phyloP scores from a whole-genome alignment of 2,113 vertebrate genomes.

The Takifugu bimaculatus region DNA sequence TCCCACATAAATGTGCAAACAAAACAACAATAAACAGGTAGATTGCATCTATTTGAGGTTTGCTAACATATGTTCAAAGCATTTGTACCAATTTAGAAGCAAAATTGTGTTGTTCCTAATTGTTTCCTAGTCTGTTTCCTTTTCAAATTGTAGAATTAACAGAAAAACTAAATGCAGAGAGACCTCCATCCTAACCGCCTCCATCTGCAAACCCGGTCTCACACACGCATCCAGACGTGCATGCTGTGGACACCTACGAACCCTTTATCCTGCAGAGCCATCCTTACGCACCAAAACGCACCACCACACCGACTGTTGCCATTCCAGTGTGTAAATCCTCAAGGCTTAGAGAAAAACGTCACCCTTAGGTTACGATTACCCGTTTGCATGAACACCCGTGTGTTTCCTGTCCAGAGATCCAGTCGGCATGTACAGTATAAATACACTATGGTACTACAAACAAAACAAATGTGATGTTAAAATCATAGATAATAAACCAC shows the following conservation, averaged over 20 bases:
- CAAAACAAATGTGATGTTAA: no score
- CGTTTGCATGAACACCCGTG: slow-evolving; percentile 40
- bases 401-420: slow-evolving; percentile 13
- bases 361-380: slow-evolving; percentile 11
- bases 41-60: no score
- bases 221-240: slow-evolving; percentile 4
- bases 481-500: no score
- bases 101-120: background rate
- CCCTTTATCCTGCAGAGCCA: background rate
- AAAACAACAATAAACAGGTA: no score
- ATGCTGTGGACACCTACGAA: slow-evolving; percentile 11
- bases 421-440: background rate
- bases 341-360: background rate
- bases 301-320: slow-evolving; percentile 9
- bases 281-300: slow-evolving; percentile 13
- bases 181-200: slow-evolving; percentile 5
- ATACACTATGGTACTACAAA: no score
- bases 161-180: background rate
- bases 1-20: no score
- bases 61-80: no score
- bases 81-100: no score
- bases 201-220: slow-evolving; percentile 4
- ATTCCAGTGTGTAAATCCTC: slow-evolving; percentile 34
- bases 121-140: background rate
- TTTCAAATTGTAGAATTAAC: background rate